Evolutionary conservation across 1,140 invertebrate species (phyloP), one percentile per base, ranked within the genome.

Genomic region (Euwallacea fornicatus): DNA sequence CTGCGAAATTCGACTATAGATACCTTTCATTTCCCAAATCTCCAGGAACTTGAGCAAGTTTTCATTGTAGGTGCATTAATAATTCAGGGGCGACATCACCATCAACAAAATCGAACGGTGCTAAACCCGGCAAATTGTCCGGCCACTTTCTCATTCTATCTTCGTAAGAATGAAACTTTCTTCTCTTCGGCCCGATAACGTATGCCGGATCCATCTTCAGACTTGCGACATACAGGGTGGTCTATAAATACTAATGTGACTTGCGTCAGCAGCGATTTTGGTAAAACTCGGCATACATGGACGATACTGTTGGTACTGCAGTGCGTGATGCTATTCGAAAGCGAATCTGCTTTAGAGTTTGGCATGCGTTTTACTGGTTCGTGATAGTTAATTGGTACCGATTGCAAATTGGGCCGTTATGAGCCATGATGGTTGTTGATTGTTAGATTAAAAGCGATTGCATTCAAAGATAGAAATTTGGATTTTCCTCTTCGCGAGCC

Each of bases 291-390:
- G 61, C 46, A 16, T 21, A 61, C 15, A 61, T 41, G 21, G 21
- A 33, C 21, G 21, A 33, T 33, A 50, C 46, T 13, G 46, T 50
- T 50, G 46, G 21, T 33, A 33, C 21, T 4, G 21, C 11, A 2
- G 33, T 54, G 63, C 63, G 63, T 66, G 63, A 66, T 66, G 41
- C 33, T 66, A 66, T 66, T 66, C 41, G 63, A 66, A 66, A 66
- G 63, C 46, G 59, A 61, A 61, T 61, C 42, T 42, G 16, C 42
- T 61, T 61, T 58, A 16, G 47, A 50, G 10, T 50, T 50, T 50
- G 47, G 47, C 47, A 6, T 50, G 47, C 47, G 13, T 2, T 50
- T 10, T 13, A 6, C 6, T 33, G 21, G 9, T 50, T 50, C 46
- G 46, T 50, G 46, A 50, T 13, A 11, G 46, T 13, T 50, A 50